Conservation (phyloP, 2,888 invertebrate species). For the Ectobius pallidus region DNA sequence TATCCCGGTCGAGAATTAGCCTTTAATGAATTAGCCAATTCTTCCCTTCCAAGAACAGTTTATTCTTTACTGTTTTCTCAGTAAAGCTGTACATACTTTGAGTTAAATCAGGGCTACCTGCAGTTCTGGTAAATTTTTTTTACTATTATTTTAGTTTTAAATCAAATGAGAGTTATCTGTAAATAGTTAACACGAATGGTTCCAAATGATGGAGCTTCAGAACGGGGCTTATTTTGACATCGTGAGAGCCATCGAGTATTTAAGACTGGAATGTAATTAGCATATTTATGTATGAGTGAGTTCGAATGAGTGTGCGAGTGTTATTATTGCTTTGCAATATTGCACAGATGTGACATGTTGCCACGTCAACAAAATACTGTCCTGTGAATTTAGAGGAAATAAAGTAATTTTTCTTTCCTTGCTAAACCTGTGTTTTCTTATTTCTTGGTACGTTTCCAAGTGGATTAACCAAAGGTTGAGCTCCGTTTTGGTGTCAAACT, state of each 20-base stretch:
- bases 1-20: too few relatives aligned
- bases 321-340: slow-evolving; percentile 18
- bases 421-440: slow-evolving; percentile 44
- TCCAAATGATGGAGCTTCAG: slow-evolving; percentile 8
- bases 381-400: slow-evolving; percentile 45
- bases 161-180: neutral
- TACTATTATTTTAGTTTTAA: slow-evolving; percentile 21
- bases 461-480: slow-evolving; percentile 44
- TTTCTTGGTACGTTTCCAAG: slow-evolving; percentile 45
- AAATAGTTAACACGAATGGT: slow-evolving; percentile 12
- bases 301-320: neutral
- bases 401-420: slow-evolving; percentile 48
- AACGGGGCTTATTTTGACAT: slow-evolving; percentile 22
- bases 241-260: slow-evolving; percentile 1
- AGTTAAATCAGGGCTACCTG: slow-evolving; percentile 7
- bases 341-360: slow-evolving; percentile 42
- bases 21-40: slow-evolving; percentile 8
- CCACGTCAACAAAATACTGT: slow-evolving; percentile 35
- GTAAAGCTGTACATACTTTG: neutral
- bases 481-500: slow-evolving; percentile 60
- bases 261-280: slow-evolving; percentile 18
- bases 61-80: slow-evolving; percentile 8
- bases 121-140: slow-evolving; percentile 15
- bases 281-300: slow-evolving; percentile 11
- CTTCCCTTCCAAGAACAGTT: neutral